Evolutionary conservation across 1,140 invertebrate genomes (phyloP), one percentile per base, ranked within the genome.

Genomic region (Subanguina moxae): DNA sequence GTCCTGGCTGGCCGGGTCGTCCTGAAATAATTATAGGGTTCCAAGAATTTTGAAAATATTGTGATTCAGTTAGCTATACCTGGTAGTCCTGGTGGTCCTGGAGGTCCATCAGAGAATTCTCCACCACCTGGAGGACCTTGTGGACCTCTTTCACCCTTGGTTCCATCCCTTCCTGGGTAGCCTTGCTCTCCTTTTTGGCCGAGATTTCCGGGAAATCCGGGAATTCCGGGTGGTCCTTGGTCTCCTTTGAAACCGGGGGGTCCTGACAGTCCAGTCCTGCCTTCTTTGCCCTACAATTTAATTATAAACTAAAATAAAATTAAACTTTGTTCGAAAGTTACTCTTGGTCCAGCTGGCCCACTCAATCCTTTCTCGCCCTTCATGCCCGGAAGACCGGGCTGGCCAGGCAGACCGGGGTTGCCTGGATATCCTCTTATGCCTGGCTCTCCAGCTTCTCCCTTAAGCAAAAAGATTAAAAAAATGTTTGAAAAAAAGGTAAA

Each of bases 281-380:
- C 81, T 76, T 82, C 81, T 78, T 83, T 82, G 58, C 80, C 80
- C 77, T 80, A 64, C 56, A 73, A 64, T 57, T 48, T 8, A 25
- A 43, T 52, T 56, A 42, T 65, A 43, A 58, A 27, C 17, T 11
- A 65, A 62, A 45, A 11, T 25, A 58, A 58, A 58, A 58, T 58
- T 23, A 21, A 30, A 58, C 30, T 13, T 13, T 13, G 30, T n/a
- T n/a, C 11, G 23, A 58, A 58, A 58, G 11, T 58, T 30, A 83
- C 80, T 71, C 81, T 66, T 43, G 82, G 80, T 64, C 81, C 81
- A 61, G 77, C 82, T 15, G 80, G 81, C 56, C 81, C 81, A 27
- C 68, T 68, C 43, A 82, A 64, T 23, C 82, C 82, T 68, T 82
- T 82, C 64, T 83, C 82, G 48, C 80, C 80, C 63, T 77, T 83